These are phyloP conservation scores for Corythornis leucogaster DNA, from an alignment of 2,797 vertebrate genomes.

Conservation along the genomic window DNA sequence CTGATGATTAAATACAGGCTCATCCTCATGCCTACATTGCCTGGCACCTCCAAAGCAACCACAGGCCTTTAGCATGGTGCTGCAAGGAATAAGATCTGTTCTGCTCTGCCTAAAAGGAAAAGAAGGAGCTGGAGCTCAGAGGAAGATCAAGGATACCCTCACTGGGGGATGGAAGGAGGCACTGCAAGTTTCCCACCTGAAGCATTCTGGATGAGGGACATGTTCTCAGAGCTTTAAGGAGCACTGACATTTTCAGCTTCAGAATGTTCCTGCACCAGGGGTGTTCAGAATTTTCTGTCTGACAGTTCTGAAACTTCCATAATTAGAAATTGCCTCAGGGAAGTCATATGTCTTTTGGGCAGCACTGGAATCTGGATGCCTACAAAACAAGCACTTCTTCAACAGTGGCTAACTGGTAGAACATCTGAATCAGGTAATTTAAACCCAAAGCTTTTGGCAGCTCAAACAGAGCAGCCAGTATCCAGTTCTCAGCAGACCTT, in stretches of 20 bases:
- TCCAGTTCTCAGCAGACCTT: slow-evolving; percentile 21
- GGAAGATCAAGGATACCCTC: neutral
- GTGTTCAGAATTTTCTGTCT: neutral
- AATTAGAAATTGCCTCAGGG: neutral
- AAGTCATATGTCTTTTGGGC: neutral
- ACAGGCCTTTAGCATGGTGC: neutral
- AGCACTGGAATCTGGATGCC: neutral
- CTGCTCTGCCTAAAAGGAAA: neutral
- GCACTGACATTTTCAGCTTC: neutral
- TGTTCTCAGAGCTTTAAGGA: neutral
- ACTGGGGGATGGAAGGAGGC: neutral
- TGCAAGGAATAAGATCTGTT: neutral
- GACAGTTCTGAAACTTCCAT: neutral
- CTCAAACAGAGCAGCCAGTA: slow-evolving; percentile 39
- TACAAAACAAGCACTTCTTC: slow-evolving; percentile 50
- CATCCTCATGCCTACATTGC: neutral
- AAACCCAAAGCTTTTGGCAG: slow-evolving; percentile 57
- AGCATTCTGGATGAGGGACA: neutral
- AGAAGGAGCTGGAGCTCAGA: neutral
- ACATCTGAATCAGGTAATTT: slow-evolving; percentile 48
- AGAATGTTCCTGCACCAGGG: neutral
- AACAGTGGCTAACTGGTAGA: slow-evolving; percentile 20
- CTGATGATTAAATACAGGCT: neutral
- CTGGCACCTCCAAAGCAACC: neutral
- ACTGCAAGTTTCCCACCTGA: neutral